phyloP scores from a whole-genome alignment of 2,888 invertebrate species.

The Caenorhabditis sinica region DNA sequence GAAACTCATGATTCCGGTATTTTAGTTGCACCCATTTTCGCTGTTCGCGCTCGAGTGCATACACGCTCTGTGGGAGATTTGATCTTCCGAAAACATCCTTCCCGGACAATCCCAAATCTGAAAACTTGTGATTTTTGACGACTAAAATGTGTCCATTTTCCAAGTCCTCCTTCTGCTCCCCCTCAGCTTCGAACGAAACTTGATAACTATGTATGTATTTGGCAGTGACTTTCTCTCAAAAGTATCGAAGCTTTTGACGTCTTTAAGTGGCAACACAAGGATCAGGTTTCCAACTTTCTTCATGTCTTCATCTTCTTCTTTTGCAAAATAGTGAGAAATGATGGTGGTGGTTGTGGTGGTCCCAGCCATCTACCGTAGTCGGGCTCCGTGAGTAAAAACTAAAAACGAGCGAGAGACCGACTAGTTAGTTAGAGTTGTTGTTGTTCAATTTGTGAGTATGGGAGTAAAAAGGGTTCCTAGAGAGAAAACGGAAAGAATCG shows the following conservation, averaged over 20 bases:
- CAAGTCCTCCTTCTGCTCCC: not conserved
- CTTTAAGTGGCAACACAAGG: conserved; percentile 54
- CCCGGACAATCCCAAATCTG: not conserved
- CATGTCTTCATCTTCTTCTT: conserved; percentile 26
- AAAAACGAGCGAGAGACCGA: conserved; percentile 15
- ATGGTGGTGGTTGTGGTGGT: not conserved
- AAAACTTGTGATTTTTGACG: not conserved
- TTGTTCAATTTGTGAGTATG: conserved; percentile 54
- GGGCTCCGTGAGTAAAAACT: conserved; percentile 1
- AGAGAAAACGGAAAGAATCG: conserved; percentile 28
- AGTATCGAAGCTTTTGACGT: conserved; percentile 60
- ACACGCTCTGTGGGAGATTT: too few species aligned
- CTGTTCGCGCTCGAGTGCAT: too few species aligned
- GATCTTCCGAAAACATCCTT: too few species aligned
- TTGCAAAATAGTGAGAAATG: not conserved
- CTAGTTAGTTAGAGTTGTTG: conserved; percentile 52
- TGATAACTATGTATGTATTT: conserved; percentile 54
- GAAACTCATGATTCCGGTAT: too few species aligned
- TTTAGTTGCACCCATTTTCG: too few species aligned
- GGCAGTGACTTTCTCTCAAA: conserved; percentile 54
- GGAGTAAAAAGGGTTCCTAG: not conserved
- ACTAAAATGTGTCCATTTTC: conserved; percentile 15
- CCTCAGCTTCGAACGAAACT: conserved; percentile 31
- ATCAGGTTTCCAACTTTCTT: conserved; percentile 62
- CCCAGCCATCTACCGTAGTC: conserved; percentile 46